These are phyloP conservation scores for Phenganax marumi DNA, from an alignment of 92 coral and sea anemone species.

Conservation along the genomic window DNA sequence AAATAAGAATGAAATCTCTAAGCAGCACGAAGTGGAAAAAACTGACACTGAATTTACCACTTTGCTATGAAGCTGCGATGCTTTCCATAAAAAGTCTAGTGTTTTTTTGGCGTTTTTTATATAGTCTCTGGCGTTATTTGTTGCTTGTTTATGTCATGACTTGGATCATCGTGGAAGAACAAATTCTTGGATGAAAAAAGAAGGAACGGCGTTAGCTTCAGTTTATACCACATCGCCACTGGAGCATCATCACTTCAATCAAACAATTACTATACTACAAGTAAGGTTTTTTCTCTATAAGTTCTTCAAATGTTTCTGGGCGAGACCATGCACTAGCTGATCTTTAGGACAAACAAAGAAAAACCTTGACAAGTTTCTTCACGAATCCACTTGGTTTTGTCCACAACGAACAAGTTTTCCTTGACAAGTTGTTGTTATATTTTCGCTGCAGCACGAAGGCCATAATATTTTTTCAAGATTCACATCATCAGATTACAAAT, in stretches of 20 bases:
- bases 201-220: conserved; percentile 94
- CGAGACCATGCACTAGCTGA: not conserved
- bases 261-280: conserved; percentile 95
- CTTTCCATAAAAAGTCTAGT: not conserved
- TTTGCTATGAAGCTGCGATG: not conserved
- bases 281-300: conserved; percentile 29
- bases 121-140: conserved; percentile 88
- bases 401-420: not conserved
- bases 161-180: conserved; percentile 99
- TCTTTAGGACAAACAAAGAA: too few species aligned
- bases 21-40: too few species aligned
- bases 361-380: not conserved
- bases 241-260: conserved; percentile 98
- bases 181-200: conserved; percentile 99
- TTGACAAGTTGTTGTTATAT: not conserved
- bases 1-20: not conserved
- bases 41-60: not conserved
- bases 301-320: not conserved
- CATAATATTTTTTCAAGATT: conserved; percentile 94
- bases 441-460: conserved; percentile 78
- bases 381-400: not conserved
- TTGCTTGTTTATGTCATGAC: conserved; percentile 94
- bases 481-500: conserved; percentile 87
- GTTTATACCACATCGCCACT: conserved; percentile 96
- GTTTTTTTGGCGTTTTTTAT: not conserved